Evolutionary conservation across 2,113 vertebrate genomes (phyloP).

Genomic region (Morone saxatilis): DNA sequence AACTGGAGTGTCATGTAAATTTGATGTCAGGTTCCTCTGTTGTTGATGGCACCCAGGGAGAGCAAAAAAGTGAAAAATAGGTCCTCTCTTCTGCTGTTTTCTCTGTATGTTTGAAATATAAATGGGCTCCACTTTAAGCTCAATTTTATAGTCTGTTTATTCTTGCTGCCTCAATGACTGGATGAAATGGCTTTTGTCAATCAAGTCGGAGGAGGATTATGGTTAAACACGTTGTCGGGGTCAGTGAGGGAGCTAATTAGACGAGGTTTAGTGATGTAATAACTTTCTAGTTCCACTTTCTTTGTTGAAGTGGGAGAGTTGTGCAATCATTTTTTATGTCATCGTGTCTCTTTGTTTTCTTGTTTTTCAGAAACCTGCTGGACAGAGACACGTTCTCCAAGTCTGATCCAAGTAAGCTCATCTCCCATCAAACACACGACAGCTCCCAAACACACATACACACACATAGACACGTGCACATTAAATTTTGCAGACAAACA

Average conservation of each 20-base stretch:
- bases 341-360: conserved; percentile 47
- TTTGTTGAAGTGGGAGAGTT: conserved; percentile 26
- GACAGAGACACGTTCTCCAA: conserved; percentile 98
- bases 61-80: conserved; percentile 59
- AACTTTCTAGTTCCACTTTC: conserved; percentile 20
- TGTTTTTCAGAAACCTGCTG: conserved; percentile 86
- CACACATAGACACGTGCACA: background rate
- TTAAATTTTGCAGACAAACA: conserved; percentile 36
- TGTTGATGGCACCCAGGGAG: conserved; percentile 49
- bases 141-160: conserved; percentile 50
- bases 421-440: conserved; percentile 19
- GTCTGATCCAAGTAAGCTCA: conserved; percentile 92
- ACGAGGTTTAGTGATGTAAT: conserved; percentile 45
- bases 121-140: conserved; percentile 59
- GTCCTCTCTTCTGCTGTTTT: conserved; percentile 40
- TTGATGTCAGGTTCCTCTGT: conserved; percentile 61
- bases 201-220: conserved; percentile 49
- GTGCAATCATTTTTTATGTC: conserved; percentile 11
- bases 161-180: conserved; percentile 29
- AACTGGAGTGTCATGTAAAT: conserved; percentile 64
- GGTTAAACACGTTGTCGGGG: conserved; percentile 35
- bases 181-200: conserved; percentile 54
- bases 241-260: conserved; percentile 46
- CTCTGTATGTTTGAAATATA: conserved; percentile 68
- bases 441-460: conserved; percentile 27